Percentiles rank a stretch among this genome's conserved stretches.
Conservation (phyloP, 2,888 invertebrate species). For the Dolichomitus sp. region DNA sequence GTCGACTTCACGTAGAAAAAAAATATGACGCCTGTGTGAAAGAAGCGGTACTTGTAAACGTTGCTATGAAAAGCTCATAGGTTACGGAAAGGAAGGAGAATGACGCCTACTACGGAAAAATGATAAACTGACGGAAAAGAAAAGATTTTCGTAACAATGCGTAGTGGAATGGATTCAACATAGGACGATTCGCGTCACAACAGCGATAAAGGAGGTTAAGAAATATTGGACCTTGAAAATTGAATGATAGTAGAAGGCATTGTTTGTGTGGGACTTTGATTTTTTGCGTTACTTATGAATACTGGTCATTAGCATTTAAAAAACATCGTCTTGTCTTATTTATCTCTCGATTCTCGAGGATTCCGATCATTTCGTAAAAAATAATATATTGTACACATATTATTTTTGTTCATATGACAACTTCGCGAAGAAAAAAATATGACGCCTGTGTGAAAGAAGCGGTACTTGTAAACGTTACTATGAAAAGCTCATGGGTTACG, state of each 20-base stretch:
- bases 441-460: not conserved
- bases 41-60: not conserved
- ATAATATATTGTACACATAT: conserved; percentile 30
- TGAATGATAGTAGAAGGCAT: too few species aligned
- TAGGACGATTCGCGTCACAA: too few species aligned
- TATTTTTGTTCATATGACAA: conserved; percentile 10
- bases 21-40: conserved; percentile 1
- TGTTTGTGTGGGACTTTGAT: too few species aligned
- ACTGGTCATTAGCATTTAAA: too few species aligned
- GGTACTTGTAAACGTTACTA: not conserved
- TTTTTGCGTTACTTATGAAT: too few species aligned
- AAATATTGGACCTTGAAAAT: too few species aligned
- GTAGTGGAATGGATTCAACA: not conserved
- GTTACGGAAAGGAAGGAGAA: not conserved
- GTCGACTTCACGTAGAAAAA: conserved; percentile 10
- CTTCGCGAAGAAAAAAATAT: conserved; percentile 18
- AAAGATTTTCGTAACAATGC: not conserved
- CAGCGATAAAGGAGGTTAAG: too few species aligned
- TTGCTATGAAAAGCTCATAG: conserved; percentile 1
- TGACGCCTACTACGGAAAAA: not conserved
- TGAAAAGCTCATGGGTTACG: conserved; percentile 2
- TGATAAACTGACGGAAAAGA: not conserved
- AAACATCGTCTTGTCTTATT: conserved; percentile 48
- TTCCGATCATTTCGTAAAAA: not conserved
- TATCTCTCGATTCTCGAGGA: conserved; percentile 36